A percentile compares a stretch with the other conserved stretches of the same genome.
phyloP scores from a whole-genome alignment of 2,888 invertebrate species.

The Cryptus armator region DNA sequence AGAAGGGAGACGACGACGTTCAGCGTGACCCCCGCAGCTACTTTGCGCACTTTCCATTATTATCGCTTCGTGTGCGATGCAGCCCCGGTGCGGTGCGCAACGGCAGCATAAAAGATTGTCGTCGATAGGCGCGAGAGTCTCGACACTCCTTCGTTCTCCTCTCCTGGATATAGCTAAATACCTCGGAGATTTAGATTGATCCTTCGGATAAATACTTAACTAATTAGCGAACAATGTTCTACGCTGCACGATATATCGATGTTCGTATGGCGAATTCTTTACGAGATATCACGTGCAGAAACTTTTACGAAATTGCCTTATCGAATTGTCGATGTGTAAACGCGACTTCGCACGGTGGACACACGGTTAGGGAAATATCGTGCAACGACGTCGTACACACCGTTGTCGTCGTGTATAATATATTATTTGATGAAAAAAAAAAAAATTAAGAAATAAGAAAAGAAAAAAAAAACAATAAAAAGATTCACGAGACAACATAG shows the following conservation, averaged over 20 bases:
- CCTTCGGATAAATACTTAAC: conserved; percentile 25
- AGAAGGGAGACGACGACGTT: conserved; percentile 26
- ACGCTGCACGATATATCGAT: conserved; percentile 2
- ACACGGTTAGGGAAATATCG: no score
- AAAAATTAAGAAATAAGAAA: no score
- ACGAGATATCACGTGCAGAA: conserved; percentile 5
- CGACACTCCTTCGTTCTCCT: conserved; percentile 37
- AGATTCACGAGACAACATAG: conserved; percentile 35
- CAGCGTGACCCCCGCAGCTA: conserved; percentile 42
- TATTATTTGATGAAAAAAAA: no score
- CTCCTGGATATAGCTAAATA: conserved; percentile 13
- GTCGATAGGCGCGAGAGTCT: conserved; percentile 39
- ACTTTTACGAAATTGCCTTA: neutral
- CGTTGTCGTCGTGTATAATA: no score
- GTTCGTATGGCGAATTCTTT: neutral
- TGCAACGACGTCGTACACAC: no score
- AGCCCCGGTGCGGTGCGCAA: neutral
- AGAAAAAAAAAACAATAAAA: conserved; percentile 3
- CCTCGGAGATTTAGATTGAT: conserved; percentile 27
- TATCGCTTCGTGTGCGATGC: conserved; percentile 47
- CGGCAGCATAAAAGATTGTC: conserved; percentile 29
- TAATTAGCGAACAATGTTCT: conserved; percentile 29
- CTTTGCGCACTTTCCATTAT: conserved; percentile 54
- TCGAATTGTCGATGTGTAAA: neutral
- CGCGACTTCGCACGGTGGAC: neutral